Evolutionary conservation across 2,888 invertebrate species (phyloP).

Genomic region (Steromphala cineraria): DNA sequence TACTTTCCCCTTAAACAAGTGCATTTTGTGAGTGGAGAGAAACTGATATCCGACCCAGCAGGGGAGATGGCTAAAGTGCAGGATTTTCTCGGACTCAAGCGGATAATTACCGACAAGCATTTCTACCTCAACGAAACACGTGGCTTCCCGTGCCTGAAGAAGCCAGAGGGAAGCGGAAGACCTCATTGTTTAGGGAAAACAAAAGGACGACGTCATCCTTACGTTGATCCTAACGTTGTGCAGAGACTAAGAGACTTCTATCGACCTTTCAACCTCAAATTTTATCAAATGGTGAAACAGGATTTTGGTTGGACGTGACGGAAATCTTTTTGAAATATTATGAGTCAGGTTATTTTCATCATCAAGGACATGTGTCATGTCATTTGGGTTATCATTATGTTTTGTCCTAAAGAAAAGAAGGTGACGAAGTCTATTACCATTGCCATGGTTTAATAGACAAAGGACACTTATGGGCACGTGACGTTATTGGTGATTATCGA

Average conservation of each 20-base stretch:
- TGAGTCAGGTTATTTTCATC: background rate
- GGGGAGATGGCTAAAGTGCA: constrained; percentile 90
- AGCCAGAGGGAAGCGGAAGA: constrained; percentile 61
- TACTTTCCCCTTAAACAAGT: constrained; percentile 88
- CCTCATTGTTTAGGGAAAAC: constrained; percentile 76
- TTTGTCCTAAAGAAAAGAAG: too few relatives aligned
- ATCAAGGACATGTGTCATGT: too few relatives aligned
- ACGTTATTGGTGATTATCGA: too few relatives aligned
- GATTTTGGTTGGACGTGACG: constrained; percentile 74
- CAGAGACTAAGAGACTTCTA: constrained; percentile 74
- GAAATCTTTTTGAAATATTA: background rate
- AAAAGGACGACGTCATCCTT: constrained; percentile 76
- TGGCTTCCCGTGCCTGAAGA: constrained; percentile 89
- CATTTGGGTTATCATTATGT: too few relatives aligned
- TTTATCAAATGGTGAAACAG: constrained; percentile 74
- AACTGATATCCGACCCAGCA: constrained; percentile 89
- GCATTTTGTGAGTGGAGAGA: constrained; percentile 91
- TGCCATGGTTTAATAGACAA: too few relatives aligned
- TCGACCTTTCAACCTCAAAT: constrained; percentile 75
- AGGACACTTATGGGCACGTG: too few relatives aligned
- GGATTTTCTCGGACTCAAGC: constrained; percentile 89
- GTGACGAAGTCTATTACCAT: too few relatives aligned
- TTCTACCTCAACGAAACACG: constrained; percentile 94
- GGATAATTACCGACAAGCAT: constrained; percentile 89
- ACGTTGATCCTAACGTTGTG: constrained; percentile 63